phyloP scores from a whole-genome alignment of 2,797 vertebrate species.

The Chelon auratus region DNA sequence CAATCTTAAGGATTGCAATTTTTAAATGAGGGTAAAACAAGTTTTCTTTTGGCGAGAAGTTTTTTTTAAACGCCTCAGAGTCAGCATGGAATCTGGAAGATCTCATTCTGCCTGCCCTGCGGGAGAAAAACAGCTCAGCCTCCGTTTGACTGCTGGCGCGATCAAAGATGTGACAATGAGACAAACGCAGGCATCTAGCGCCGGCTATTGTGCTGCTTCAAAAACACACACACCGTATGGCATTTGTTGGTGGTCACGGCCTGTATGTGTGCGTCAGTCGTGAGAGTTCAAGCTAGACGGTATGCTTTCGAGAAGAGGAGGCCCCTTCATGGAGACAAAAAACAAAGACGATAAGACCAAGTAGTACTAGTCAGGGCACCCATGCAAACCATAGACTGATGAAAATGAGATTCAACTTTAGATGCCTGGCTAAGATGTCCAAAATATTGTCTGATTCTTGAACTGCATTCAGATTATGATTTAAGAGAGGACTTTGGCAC shows the following conservation, averaged over 20 bases:
- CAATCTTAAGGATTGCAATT: background rate
- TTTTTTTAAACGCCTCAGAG: background rate
- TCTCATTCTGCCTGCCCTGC: background rate
- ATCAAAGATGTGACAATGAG: background rate
- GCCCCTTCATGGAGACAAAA: conserved; percentile 17
- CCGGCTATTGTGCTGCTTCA: background rate
- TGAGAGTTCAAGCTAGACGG: conserved; percentile 33
- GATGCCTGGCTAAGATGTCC: background rate
- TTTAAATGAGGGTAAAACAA: background rate
- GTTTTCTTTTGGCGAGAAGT: background rate
- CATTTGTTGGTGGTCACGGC: conserved; percentile 44
- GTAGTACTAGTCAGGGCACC: background rate
- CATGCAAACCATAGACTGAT: background rate
- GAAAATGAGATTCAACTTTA: conserved; percentile 1
- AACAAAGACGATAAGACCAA: background rate
- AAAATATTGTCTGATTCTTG: no score
- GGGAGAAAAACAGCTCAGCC: background rate
- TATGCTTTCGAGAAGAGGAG: conserved; percentile 14
- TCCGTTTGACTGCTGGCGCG: background rate
- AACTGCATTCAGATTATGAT: conserved; percentile 8
- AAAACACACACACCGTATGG: background rate
- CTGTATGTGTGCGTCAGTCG: conserved; percentile 23
- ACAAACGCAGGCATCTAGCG: background rate
- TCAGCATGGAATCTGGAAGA: background rate
- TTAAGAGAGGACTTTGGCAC: conserved; percentile 41